These are phyloP conservation scores for Drosophila grimshawi DNA, from an alignment of 1,140 invertebrate species.

Conservation along the genomic window DNA sequence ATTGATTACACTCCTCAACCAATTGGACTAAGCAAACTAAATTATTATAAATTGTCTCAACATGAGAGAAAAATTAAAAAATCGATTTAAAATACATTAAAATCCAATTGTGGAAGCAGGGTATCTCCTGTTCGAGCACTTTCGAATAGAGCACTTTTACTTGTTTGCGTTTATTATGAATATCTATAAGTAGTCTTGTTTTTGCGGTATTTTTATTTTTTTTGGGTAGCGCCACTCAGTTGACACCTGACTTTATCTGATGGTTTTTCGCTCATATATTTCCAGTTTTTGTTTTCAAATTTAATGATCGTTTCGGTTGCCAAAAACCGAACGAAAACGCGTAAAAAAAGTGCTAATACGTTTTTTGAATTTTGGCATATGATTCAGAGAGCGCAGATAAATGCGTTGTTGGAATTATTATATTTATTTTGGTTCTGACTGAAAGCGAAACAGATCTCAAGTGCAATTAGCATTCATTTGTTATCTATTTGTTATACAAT, in stretches of 20 bases:
- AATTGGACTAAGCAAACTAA: too few species aligned
- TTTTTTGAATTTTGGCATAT: conserved; percentile 31
- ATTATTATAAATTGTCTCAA: too few species aligned
- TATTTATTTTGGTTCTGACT: background rate
- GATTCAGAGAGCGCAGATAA: conserved; percentile 27
- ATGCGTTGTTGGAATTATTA: conserved; percentile 30
- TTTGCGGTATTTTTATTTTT: conserved; percentile 21
- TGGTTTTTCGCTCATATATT: conserved; percentile 26
- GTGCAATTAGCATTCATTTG: conserved; percentile 71
- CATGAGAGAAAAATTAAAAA: too few species aligned
- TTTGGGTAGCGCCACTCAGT: conserved; percentile 49
- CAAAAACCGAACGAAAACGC: conserved; percentile 25
- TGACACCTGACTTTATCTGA: conserved; percentile 53
- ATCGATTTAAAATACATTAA: too few species aligned
- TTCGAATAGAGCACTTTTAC: background rate
- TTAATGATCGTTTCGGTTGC: background rate
- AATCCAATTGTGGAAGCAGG: background rate
- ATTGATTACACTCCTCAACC: too few species aligned
- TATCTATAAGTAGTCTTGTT: conserved; percentile 27
- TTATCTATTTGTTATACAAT: conserved; percentile 51
- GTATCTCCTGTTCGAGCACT: background rate
- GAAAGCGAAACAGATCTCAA: conserved; percentile 40
- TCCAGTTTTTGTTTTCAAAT: conserved; percentile 39
- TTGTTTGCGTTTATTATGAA: conserved; percentile 11
- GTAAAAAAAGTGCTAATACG: conserved; percentile 16